These are phyloP conservation scores for Holotrichia oblita DNA, from an alignment of 1,140 invertebrate species.

Conservation along the genomic window DNA sequence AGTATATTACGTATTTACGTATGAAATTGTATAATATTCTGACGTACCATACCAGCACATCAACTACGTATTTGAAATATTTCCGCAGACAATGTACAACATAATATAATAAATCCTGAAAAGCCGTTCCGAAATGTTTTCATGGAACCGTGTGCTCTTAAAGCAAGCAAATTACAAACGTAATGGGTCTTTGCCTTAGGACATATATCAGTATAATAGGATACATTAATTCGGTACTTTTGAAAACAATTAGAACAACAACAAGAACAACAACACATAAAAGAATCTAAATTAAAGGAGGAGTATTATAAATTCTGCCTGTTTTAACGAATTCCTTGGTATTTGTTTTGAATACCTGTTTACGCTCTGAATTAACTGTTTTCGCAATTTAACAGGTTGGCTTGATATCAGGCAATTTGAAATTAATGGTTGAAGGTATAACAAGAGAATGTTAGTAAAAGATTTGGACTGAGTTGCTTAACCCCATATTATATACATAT, in stretches of 20 bases:
- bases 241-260: constrained; percentile 1
- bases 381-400: not conserved
- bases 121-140: not conserved
- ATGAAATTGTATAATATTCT: no score
- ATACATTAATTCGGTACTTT: constrained; percentile 13
- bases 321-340: not conserved
- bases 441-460: no score
- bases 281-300: not conserved
- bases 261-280: not conserved
- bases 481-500: no score
- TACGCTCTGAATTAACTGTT: not conserved
- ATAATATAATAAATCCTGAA: no score
- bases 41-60: no score
- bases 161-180: not conserved
- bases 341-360: not conserved
- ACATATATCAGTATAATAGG: constrained; percentile 5
- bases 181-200: not conserved
- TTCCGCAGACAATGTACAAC: no score
- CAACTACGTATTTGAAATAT: no score
- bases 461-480: no score
- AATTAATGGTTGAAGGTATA: no score
- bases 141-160: not conserved
- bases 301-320: not conserved
- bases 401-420: no score
- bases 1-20: no score